These are phyloP conservation scores for Clavelina lepadiformis DNA, from an alignment of 23 tunicate genomes.

Conservation along the genomic window DNA sequence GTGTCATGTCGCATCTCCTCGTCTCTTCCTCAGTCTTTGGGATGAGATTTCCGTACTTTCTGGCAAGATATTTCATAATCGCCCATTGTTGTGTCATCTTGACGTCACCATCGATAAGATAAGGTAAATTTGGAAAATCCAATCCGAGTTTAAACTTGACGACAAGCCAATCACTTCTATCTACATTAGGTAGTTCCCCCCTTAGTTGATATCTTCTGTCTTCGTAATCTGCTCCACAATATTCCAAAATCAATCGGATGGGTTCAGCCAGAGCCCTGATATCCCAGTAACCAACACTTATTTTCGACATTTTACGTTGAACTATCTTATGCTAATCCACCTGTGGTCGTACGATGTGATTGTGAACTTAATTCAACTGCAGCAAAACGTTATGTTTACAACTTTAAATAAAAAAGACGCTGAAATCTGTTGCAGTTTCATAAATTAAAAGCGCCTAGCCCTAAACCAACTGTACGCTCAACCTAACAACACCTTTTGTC, in stretches of 20 bases:
- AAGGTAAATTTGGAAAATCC: conserved; percentile 18
- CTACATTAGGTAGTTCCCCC: too few species aligned
- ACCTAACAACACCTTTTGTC: too few species aligned
- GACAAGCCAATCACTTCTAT: neutral
- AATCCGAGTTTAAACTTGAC: conserved; percentile 13
- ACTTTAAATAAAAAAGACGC: too few species aligned
- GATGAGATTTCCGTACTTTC: neutral
- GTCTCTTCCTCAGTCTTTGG: neutral
- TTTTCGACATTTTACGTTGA: conserved; percentile 6
- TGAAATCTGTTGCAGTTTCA: too few species aligned
- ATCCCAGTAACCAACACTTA: conserved; percentile 22
- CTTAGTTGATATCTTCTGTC: conserved; percentile 12
- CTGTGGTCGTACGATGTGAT: too few species aligned
- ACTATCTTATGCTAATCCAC: too few species aligned
- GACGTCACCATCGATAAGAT: conserved; percentile 14
- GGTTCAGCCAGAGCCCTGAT: conserved; percentile 12
- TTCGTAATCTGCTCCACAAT: conserved; percentile 7
- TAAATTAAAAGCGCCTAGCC: too few species aligned
- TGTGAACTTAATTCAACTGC: too few species aligned
- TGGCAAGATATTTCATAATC: conserved; percentile 4
- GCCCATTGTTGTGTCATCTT: conserved; percentile 5
- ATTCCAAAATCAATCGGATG: conserved; percentile 13
- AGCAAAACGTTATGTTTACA: too few species aligned
- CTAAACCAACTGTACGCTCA: too few species aligned
- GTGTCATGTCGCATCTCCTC: neutral